phyloP scores from a whole-genome alignment of 1,140 invertebrate genomes.

The Formica selysi region DNA sequence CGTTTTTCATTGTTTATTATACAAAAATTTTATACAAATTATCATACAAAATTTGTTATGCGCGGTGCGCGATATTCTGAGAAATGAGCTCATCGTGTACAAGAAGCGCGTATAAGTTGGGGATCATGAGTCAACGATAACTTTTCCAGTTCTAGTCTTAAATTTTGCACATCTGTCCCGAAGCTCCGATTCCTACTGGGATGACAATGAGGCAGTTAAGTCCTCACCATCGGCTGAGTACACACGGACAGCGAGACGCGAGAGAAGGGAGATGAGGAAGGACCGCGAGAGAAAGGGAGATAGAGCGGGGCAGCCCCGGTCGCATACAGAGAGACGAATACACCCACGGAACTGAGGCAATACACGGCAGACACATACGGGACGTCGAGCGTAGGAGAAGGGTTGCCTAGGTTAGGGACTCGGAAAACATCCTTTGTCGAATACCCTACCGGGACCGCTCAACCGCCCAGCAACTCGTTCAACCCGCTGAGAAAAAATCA shows the following conservation, averaged over 20 bases:
- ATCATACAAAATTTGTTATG: neutral
- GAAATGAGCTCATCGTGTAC: neutral
- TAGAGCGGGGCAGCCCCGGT: conserved; percentile 69
- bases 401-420: conserved; percentile 86
- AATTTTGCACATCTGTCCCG: conserved; percentile 85
- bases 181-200: conserved; percentile 79
- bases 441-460: conserved; percentile 85
- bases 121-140: conserved; percentile 48
- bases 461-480: conserved; percentile 84
- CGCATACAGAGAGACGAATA: conserved; percentile 44
- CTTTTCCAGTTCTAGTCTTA: conserved; percentile 76
- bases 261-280: conserved; percentile 55
- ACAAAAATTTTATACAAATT: neutral
- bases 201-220: conserved; percentile 84
- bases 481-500: conserved; percentile 85
- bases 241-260: conserved; percentile 76
- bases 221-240: conserved; percentile 83
- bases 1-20: no score
- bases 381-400: conserved; percentile 80
- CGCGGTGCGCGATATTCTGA: neutral
- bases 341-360: conserved; percentile 65
- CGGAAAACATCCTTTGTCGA: conserved; percentile 86
- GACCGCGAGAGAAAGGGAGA: conserved; percentile 71
- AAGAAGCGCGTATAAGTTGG: neutral
- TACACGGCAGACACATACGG: conserved; percentile 64